Evolutionary conservation across 2,888 invertebrate genomes (phyloP), one percentile per base, ranked within the genome.

Genomic region (Holacanthella duospinosa): DNA sequence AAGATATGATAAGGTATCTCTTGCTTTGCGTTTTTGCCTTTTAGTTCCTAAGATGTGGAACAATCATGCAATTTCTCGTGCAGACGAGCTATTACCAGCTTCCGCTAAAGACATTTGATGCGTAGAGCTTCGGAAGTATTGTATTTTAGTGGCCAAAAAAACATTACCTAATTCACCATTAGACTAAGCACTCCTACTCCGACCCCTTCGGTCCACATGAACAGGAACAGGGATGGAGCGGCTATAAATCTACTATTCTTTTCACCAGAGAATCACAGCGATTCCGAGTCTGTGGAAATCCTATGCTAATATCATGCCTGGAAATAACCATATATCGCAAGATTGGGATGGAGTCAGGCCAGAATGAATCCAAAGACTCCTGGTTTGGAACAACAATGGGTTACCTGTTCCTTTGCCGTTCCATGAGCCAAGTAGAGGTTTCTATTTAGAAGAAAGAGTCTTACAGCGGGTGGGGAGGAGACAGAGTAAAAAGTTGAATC

Each of bases 121-220:
- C 73, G 73, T 70, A 71, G 68, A 71, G 28, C 70, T 70, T 71
- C 71, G 73, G 73, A 73, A 73, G 71, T 73, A 70, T 70, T 70
- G 70, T 68, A 71, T 70, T 73, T 36, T 36, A 70, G 70, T 69
- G 70, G 69, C 68, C 66, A 69, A 71, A 69, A 71, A 69, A 68
- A 66, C 69, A 36, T 36, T 36, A 36, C 36, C 36, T 36, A 36
- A 36, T 36, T 36, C 25, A 53, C 6, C 25, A 53, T 53, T 53
- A 12, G 21, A 53, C 4, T 12, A 53, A 21, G 9, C 4, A 24
- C 21, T n/a, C n/a, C n/a, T n/a, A n/a, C n/a, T n/a, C n/a, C n/a
- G n/a, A n/a, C n/a, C n/a, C n/a, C n/a, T n/a, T n/a, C n/a, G n/a
- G n/a, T n/a, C n/a, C n/a, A n/a, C n/a, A n/a, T n/a, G n/a, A n/a